Percentiles rank a stretch among this genome's conserved stretches.
phyloP scores from a whole-genome alignment of 2,113 vertebrate genomes.

The Chlorocebus sabaeus region DNA sequence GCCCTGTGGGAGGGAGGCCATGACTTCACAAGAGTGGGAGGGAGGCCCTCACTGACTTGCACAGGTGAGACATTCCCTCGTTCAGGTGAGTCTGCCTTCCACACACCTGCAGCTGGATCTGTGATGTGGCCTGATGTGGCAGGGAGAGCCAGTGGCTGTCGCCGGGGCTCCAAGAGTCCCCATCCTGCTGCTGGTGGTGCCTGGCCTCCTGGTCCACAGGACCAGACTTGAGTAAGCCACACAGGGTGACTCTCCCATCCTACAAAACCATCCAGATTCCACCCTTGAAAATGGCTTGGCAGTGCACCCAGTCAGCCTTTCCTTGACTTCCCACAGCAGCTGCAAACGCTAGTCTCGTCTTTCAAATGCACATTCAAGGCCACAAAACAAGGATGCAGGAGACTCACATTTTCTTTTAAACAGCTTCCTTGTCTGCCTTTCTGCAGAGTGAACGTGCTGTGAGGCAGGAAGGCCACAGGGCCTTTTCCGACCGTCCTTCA shows the following conservation, averaged over 20 bases:
- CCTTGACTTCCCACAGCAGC: background rate
- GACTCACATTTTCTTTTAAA: background rate
- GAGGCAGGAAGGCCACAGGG: too few species aligned
- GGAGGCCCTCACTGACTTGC: background rate
- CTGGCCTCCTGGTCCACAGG: background rate
- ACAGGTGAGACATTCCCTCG: background rate
- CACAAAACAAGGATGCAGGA: background rate
- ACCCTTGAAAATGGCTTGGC: background rate
- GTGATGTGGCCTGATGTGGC: too few species aligned
- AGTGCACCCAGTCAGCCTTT: background rate
- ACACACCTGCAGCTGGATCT: background rate
- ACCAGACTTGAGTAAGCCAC: background rate
- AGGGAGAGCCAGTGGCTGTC: too few species aligned
- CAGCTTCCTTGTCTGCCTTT: background rate
- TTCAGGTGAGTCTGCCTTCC: background rate
- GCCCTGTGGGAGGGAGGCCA: fast-evolving
- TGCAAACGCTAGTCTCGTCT: background rate
- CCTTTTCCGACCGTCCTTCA: background rate
- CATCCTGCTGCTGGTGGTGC: background rate
- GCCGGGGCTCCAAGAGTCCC: background rate
- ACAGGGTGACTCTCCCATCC: background rate
- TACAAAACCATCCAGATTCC: background rate
- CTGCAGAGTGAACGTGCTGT: background rate
- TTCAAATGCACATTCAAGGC: background rate
- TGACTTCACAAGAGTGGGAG: background rate